Evolutionary conservation across 1,140 invertebrate species (phyloP), one percentile per base, ranked within the genome.

Genomic region (Chironomus tepperi): DNA sequence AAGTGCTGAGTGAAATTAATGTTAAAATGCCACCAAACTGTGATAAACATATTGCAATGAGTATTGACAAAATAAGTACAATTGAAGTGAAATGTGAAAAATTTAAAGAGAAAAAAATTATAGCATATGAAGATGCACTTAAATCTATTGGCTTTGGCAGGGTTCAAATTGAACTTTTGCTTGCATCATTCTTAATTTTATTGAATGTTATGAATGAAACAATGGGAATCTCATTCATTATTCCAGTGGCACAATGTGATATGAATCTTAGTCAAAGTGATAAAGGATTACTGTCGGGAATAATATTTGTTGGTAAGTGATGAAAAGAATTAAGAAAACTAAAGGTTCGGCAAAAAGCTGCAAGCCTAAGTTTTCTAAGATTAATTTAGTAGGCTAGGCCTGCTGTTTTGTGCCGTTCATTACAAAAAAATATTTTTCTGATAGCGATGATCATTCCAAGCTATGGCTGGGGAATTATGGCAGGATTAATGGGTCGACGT

Each of bases 391-490:
- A n/a, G n/a, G n/a, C n/a, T n/a, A n/a, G n/a, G n/a, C n/a, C n/a
- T n/a, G n/a, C n/a, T n/a, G n/a, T n/a, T n/a, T n/a, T n/a, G n/a
- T n/a, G n/a, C n/a, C n/a, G n/a, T n/a, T n/a, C 24, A 34, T 34
- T 1, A 2, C 24, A 34, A 34, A 1, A 34, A 34, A 34, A 2
- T 34, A 5, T 9, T 6, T 70, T 16, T 9, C 16, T 19, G 3
- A 18, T 73, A 64, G 74, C 72, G 64, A 85, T 85, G 73, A 85
- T 86, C 73, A 77, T 84, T 12, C 85, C 81, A 3, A 84, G 84
- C 1, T 85, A 85, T 78, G 79, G 92, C 65, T 94, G 92, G 91
- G 92, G 92, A 47, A 91, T 88, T 76, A 77, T 93, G 18, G 89
- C 90, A 0, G 93, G 94, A 79, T 87, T 88, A 0, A 83, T 86